Evolutionary conservation across 2,797 vertebrate species (phyloP).

Genomic region (Chloroceryle amazona): DNA sequence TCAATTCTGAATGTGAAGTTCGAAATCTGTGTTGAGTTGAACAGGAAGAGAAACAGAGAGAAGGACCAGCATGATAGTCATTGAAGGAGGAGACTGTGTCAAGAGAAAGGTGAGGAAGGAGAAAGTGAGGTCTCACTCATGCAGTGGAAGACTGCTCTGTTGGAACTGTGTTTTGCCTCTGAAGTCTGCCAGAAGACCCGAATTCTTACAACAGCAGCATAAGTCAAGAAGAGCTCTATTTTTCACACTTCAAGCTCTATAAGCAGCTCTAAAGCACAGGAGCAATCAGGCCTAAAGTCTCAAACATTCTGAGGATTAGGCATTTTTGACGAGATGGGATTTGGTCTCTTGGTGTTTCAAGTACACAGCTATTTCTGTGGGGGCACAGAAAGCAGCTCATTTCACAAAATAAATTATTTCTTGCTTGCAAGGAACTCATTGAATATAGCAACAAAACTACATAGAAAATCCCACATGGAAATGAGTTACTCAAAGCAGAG

Average conservation of each 20-base stretch:
- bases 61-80: neutral
- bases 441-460: slow-evolving; percentile 5
- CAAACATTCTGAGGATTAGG: neutral
- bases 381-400: neutral
- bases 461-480: slow-evolving; percentile 21
- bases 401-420: slow-evolving; percentile 21
- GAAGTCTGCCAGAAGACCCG: neutral
- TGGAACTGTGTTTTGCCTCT: neutral
- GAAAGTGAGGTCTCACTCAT: neutral
- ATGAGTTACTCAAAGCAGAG: slow-evolving; percentile 31
- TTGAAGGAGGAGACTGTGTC: neutral
- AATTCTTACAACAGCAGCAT: neutral
- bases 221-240: slow-evolving; percentile 22
- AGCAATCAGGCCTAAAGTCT: neutral
- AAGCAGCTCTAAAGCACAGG: neutral
- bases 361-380: neutral
- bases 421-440: neutral
- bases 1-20: neutral
- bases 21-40: neutral
- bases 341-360: neutral
- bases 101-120: neutral
- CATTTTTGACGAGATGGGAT: neutral
- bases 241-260: slow-evolving; percentile 44
- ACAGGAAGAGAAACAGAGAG: neutral
- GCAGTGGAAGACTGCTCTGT: slow-evolving; percentile 17